phyloP scores from a whole-genome alignment of 2,888 invertebrate species.

The Leptogaster cylindrica region DNA sequence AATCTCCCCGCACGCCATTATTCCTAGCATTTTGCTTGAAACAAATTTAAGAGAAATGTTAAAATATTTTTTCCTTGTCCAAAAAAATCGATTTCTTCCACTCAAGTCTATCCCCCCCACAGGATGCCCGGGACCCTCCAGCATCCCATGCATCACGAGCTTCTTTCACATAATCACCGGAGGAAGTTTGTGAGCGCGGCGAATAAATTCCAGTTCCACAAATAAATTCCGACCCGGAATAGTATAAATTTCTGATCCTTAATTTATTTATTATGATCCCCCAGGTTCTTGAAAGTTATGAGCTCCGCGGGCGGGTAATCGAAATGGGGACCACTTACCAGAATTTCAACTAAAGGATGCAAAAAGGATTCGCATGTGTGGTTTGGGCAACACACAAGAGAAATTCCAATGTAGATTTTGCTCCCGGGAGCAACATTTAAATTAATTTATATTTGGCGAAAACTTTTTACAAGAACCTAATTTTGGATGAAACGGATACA shows the following conservation, averaged over 20 bases:
- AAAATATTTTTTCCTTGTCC: not conserved
- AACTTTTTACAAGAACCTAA: slow-evolving; percentile 21
- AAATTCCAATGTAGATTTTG: not conserved
- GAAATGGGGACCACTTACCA: too few species aligned
- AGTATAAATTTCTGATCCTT: slow-evolving; percentile 42
- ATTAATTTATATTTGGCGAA: slow-evolving; percentile 35
- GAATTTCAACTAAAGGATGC: too few species aligned
- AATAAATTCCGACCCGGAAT: slow-evolving; percentile 36
- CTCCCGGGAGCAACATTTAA: slow-evolving; percentile 32
- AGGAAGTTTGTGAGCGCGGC: not conserved
- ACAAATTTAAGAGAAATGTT: slow-evolving; percentile 20
- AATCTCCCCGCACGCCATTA: not conserved
- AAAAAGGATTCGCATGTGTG: not conserved
- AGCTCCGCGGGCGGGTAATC: too few species aligned
- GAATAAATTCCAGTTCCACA: slow-evolving; percentile 36
- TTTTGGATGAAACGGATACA: not conserved
- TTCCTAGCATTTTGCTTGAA: not conserved
- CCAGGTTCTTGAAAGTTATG: slow-evolving; percentile 14
- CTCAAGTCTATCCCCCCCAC: not conserved
- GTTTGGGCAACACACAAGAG: not conserved
- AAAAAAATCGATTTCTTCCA: slow-evolving; percentile 21
- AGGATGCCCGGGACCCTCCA: not conserved
- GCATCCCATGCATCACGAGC: slow-evolving; percentile 19
- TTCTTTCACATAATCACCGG: slow-evolving; percentile 14
- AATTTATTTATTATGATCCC: slow-evolving; percentile 42